Conservation (phyloP, 1,140 invertebrate species). For the Diorhabda carinulata region DNA sequence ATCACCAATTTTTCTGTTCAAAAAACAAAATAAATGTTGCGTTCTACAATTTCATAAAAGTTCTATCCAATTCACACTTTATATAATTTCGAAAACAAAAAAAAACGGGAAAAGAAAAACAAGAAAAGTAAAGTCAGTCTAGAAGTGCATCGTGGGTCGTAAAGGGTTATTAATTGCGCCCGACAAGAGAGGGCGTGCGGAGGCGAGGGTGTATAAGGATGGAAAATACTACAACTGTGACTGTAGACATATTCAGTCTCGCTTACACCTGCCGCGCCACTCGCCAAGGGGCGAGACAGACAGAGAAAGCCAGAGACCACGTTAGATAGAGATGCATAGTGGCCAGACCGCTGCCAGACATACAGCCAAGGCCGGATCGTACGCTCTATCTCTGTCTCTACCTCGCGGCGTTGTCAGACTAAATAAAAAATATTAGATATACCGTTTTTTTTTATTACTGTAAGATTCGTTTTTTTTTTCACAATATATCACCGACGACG, state of each 20-base stretch:
- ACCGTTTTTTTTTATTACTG: too few species aligned
- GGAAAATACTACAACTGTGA: background rate
- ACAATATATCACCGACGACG: too few species aligned
- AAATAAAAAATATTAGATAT: background rate
- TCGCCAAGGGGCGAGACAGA: slow-evolving; percentile 5
- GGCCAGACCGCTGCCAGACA: slow-evolving; percentile 29
- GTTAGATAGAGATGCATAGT: background rate
- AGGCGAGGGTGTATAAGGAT: background rate
- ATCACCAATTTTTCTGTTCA: too few species aligned
- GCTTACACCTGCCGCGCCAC: background rate
- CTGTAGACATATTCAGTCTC: background rate
- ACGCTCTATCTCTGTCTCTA: background rate
- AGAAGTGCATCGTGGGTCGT: background rate
- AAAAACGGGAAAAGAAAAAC: too few species aligned
- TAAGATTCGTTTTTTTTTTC: too few species aligned
- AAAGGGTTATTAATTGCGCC: slow-evolving; percentile 2
- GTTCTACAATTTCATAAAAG: too few species aligned
- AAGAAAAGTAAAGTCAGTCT: background rate
- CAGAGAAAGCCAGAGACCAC: background rate
- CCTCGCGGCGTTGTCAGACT: background rate
- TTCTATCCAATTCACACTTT: too few species aligned
- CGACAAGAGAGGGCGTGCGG: background rate
- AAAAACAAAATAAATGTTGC: too few species aligned
- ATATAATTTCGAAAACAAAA: too few species aligned
- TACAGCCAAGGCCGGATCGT: slow-evolving; percentile 25